Evolutionary conservation across 2,797 vertebrate species (phyloP).

Genomic region (Amblyraja radiata): DNA sequence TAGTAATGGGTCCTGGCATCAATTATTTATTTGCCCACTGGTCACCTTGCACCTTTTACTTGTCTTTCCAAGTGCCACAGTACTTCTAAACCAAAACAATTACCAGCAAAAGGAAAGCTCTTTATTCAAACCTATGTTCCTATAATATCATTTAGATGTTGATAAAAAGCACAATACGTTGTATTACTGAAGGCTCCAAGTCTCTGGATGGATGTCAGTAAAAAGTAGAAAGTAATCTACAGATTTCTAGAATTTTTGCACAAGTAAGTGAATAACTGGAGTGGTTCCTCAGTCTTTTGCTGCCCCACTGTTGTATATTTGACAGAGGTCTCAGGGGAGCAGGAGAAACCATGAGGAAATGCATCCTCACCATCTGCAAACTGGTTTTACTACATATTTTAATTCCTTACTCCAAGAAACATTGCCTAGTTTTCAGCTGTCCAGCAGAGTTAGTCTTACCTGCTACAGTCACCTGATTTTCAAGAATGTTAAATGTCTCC

Average conservation of each 20-base stretch:
- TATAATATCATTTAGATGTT: not conserved
- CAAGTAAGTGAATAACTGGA: not conserved
- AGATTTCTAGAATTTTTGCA: not conserved
- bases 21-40: too few species aligned
- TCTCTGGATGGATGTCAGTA: not conserved
- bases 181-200: not conserved
- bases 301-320: not conserved
- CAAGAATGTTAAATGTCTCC: not conserved
- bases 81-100: not conserved
- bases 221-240: not conserved
- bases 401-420: not conserved
- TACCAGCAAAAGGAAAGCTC: not conserved
- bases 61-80: too few species aligned
- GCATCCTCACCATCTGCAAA: not conserved
- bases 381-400: not conserved
- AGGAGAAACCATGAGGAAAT: not conserved
- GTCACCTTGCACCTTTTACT: too few species aligned
- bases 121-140: not conserved
- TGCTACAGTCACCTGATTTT: not conserved
- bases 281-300: not conserved
- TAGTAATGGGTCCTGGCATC: too few species aligned
- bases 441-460: not conserved
- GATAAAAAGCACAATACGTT: not conserved
- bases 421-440: not conserved
- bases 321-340: not conserved